Evolutionary conservation across 1,140 invertebrate genomes (phyloP).

Genomic region (Drosophila tani): DNA sequence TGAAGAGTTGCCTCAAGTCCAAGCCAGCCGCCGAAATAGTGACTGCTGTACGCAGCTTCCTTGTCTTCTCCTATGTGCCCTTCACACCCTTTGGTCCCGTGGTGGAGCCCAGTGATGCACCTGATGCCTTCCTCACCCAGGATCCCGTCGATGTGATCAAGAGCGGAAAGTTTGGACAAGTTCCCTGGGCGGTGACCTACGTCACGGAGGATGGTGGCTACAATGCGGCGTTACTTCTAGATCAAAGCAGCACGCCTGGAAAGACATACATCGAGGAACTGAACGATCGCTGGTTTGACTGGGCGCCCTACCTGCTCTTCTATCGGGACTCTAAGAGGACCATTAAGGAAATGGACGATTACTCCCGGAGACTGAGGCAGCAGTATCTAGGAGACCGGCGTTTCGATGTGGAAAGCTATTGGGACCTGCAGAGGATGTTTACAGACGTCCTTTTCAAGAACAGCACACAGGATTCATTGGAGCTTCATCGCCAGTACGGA

Average conservation of each 20-base stretch:
- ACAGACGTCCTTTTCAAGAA: constrained; percentile 68
- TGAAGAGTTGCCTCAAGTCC: constrained; percentile 87
- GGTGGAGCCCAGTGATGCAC: constrained; percentile 78
- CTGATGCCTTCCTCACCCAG: constrained; percentile 85
- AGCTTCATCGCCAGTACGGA: constrained; percentile 43
- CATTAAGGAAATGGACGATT: constrained; percentile 45
- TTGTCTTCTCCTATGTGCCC: constrained; percentile 86
- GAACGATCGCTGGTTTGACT: constrained; percentile 59
- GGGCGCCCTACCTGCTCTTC: constrained; percentile 58
- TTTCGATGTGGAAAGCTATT: constrained; percentile 53
- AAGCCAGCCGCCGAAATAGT: constrained; percentile 81
- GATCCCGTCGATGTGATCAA: constrained; percentile 85
- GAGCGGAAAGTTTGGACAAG: constrained; percentile 85
- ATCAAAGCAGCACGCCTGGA: constrained; percentile 1
- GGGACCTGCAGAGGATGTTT: constrained; percentile 50
- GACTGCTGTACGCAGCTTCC: constrained; percentile 50
- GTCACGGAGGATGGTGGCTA: constrained; percentile 86
- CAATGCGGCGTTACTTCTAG: constrained; percentile 81
- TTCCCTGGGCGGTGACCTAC: constrained; percentile 86
- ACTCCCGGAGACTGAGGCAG: constrained; percentile 40
- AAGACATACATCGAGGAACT: constrained; percentile 32
- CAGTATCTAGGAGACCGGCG: constrained; percentile 49
- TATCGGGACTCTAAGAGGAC: constrained; percentile 45
- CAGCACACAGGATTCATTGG: constrained; percentile 42
- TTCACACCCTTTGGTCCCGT: constrained; percentile 87